Evolutionary conservation across 2,888 invertebrate species (phyloP).

Genomic region (Idaea dimidiata): DNA sequence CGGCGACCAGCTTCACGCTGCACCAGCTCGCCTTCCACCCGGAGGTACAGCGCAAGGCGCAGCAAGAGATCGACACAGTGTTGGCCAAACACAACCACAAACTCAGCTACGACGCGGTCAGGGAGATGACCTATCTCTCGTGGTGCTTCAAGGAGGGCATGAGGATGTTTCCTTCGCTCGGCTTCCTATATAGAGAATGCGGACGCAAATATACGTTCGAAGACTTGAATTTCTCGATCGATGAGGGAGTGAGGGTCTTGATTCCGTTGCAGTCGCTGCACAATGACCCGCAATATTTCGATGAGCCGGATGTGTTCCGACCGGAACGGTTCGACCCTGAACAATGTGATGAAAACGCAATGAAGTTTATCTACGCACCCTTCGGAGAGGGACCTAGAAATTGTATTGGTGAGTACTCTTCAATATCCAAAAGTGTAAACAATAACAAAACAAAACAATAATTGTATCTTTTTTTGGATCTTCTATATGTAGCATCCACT

Average conservation of each 20-base stretch:
- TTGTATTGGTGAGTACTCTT: conserved; percentile 45
- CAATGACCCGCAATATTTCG: conserved; percentile 48
- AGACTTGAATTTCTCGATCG: conserved; percentile 41
- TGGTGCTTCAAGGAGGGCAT: conserved; percentile 49
- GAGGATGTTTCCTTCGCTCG: conserved; percentile 53
- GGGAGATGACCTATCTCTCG: conserved; percentile 49
- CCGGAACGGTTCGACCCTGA: conserved; percentile 48
- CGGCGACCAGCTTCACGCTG: conserved; percentile 48
- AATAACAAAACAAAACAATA: no score
- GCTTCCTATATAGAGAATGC: conserved; percentile 42
- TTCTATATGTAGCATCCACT: no score
- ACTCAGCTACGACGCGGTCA: conserved; percentile 47
- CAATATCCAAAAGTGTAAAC: background rate
- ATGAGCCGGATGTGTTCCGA: conserved; percentile 44
- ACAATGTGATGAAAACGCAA: conserved; percentile 23
- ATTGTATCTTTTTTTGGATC: no score
- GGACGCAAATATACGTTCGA: conserved; percentile 42
- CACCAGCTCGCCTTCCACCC: conserved; percentile 50
- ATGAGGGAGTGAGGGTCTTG: conserved; percentile 40
- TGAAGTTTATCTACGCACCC: conserved; percentile 43
- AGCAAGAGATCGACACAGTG: conserved; percentile 44
- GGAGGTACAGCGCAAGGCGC: conserved; percentile 42
- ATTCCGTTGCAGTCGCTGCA: conserved; percentile 49
- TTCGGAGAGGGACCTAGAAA: conserved; percentile 51
- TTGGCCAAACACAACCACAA: conserved; percentile 37